phyloP scores from a whole-genome alignment of 2,888 invertebrate species.

The Nephrotoma guestfalica region DNA sequence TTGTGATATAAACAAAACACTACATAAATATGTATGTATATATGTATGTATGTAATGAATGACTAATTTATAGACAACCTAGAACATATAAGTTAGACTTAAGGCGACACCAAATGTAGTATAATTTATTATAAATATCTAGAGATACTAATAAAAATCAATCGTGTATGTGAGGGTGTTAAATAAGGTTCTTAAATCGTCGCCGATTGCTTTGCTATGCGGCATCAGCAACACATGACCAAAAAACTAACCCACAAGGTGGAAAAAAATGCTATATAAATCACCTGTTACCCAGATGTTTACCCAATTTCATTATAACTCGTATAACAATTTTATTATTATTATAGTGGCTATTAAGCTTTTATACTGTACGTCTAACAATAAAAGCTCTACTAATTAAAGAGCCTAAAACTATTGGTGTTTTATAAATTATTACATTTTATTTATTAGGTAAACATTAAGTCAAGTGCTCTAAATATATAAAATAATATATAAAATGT shows the following conservation, averaged over 20 bases:
- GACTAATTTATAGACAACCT: neutral
- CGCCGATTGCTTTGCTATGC: neutral
- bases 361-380: neutral
- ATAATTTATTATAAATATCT: neutral
- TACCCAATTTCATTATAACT: neutral
- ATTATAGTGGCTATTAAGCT: neutral
- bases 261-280: neutral
- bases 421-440: neutral
- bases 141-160: neutral
- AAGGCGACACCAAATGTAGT: neutral
- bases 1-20: neutral
- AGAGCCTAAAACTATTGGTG: neutral
- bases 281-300: neutral
- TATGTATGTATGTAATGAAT: no score
- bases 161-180: neutral
- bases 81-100: neutral
- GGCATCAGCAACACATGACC: neutral
- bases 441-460: neutral
- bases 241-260: neutral
- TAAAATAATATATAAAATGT: neutral
- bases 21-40: neutral
- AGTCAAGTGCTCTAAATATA: neutral
- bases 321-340: neutral
- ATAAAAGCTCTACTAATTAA: neutral
- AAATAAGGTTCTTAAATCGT: no score